Evolutionary conservation across 2,113 vertebrate genomes (phyloP).

Genomic region (Sphaerodactylus townsendi): DNA sequence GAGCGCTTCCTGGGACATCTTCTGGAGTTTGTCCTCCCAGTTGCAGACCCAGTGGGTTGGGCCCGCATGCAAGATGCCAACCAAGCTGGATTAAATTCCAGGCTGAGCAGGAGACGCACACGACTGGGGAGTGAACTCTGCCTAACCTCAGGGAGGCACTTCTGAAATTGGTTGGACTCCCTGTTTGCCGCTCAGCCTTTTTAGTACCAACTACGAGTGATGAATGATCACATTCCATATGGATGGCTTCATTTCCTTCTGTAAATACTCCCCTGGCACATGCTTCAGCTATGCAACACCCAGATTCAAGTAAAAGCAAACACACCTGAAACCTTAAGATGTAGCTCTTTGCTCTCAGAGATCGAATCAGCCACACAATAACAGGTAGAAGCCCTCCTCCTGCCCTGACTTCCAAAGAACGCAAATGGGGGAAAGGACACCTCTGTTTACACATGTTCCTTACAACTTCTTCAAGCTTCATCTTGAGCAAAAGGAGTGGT

Average conservation of each 20-base stretch:
- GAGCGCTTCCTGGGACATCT: neutral
- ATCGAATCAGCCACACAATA: neutral
- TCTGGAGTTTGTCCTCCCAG: neutral
- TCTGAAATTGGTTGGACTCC: neutral
- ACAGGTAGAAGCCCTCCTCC: neutral
- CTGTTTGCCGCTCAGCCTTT: neutral
- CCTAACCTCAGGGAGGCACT: neutral
- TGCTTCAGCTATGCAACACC: neutral
- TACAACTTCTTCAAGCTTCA: neutral
- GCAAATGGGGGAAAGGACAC: no score
- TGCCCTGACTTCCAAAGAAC: no score
- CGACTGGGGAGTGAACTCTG: neutral
- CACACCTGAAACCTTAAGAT: neutral
- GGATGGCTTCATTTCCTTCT: neutral
- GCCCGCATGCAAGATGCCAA: neutral
- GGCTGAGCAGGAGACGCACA: neutral
- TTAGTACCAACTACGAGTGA: neutral
- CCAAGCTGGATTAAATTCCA: neutral
- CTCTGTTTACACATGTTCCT: neutral
- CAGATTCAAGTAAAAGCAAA: neutral
- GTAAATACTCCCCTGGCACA: neutral
- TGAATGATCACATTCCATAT: conserved; percentile 12
- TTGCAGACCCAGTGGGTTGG: neutral
- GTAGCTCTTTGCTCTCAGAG: neutral
- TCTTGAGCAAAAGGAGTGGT: neutral